Evolutionary conservation across 37 sponge, comb jelly and placozoan genomes (phyloP).

Genomic region (Beroe ovata): DNA sequence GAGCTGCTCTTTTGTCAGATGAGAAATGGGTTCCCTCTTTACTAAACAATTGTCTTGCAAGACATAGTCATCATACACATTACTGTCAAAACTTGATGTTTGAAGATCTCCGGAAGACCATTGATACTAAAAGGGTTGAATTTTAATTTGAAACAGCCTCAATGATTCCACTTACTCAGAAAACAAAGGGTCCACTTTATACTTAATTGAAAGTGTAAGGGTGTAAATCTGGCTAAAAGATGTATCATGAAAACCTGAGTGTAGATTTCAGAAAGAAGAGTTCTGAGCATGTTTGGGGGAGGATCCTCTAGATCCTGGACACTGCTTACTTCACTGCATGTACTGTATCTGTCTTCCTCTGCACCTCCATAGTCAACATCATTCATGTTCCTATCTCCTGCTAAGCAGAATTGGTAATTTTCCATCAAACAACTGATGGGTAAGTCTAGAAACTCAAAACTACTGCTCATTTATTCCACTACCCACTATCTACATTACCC

Average conservation of each 20-base stretch:
- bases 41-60: slow-evolving; percentile 61
- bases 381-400: not conserved
- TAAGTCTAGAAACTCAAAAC: too few relatives aligned
- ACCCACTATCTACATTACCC: too few relatives aligned
- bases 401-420: too few relatives aligned
- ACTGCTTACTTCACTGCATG: slow-evolving; percentile 63
- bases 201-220: too few relatives aligned
- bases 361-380: slow-evolving; percentile 17
- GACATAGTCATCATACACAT: slow-evolving; percentile 58
- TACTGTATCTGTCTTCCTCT: slow-evolving; percentile 63
- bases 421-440: too few relatives aligned
- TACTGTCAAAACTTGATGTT: slow-evolving; percentile 54
- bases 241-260: slow-evolving; percentile 19
- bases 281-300: slow-evolving; percentile 59
- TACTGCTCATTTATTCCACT: too few relatives aligned
- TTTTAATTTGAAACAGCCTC: too few relatives aligned
- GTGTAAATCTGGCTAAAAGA: too few relatives aligned
- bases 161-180: too few relatives aligned
- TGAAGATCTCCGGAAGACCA: slow-evolving; percentile 57
- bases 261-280: slow-evolving; percentile 57
- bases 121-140: slow-evolving; percentile 63
- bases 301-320: slow-evolving; percentile 66
- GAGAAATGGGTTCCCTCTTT: slow-evolving; percentile 51
- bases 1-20: slow-evolving; percentile 24
- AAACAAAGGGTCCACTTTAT: too few relatives aligned